Evolutionary conservation across 64 coral and sea anemone genomes (phyloP).

Genomic region (Platygyra sinensis): DNA sequence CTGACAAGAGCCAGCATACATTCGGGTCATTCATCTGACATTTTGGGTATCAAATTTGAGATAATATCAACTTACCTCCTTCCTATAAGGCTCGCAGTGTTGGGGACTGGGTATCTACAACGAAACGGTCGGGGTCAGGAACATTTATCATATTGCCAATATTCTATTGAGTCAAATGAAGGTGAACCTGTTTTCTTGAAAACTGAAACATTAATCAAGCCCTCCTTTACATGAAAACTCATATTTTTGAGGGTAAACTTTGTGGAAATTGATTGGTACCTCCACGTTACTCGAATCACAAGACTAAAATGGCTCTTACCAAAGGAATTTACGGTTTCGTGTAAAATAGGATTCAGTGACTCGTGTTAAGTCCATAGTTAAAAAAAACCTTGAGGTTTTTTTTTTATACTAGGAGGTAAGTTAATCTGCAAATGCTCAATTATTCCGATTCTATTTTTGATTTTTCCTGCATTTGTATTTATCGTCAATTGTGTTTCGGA

Average conservation of each 20-base stretch:
- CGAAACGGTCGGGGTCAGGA: slow-evolving; percentile 38
- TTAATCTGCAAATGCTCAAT: neutral
- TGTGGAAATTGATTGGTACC: no score
- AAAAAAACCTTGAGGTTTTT: no score
- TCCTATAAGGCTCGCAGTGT: slow-evolving; percentile 39
- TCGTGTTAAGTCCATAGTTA: no score
- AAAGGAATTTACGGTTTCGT: no score
- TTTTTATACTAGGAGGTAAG: neutral
- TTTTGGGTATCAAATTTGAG: neutral
- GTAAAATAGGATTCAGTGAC: no score
- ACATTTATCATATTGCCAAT: neutral
- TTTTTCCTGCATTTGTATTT: neutral
- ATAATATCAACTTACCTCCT: slow-evolving; percentile 52
- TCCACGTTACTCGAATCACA: no score
- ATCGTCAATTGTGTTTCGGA: neutral
- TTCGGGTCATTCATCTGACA: neutral
- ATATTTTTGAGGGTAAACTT: no score
- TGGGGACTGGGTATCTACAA: slow-evolving; percentile 79
- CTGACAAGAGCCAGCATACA: no score
- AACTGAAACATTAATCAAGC: no score
- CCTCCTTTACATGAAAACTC: no score
- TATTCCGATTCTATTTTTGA: neutral
- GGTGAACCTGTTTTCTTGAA: neutral
- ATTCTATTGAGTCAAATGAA: neutral
- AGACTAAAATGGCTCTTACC: no score